Base-by-base conservation (phyloP, 2,888 invertebrate species). In the Cataglyphis albicans region DNA sequence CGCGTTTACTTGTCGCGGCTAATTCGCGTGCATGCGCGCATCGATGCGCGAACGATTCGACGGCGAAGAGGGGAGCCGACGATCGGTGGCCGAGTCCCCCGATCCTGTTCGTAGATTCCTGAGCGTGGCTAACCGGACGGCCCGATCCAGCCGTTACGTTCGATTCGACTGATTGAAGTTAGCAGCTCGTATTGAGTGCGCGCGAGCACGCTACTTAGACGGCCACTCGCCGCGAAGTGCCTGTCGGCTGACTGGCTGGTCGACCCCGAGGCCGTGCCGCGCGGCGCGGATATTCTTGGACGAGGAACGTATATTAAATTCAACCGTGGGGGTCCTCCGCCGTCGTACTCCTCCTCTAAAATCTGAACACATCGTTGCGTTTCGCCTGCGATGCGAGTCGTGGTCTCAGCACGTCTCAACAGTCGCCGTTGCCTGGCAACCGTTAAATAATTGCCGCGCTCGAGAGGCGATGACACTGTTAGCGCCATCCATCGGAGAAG, bases 361-460 rank as follows among this genome's bases (percentile, higher is more conserved):
- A 65, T 35, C 82, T 15, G 25, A 41, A 75, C 86, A 78, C 89
- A 82, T 84, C 78, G 78, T 86, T 87, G 81, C 85, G 87, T 82
- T 75, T 84, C 81, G 84, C 72, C 85, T 87, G 84, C 87, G 85
- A 18, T 57, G 18, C 32, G 32, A 52, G 52, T 7, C 32, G 41
- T n/a, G 52, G 52, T n/a, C 52, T 52, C n/a, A 9, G 7, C 68
- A 52, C 48, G 65, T 25, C 18, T 83, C 86, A 7, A 52, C 52
- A 1, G 78, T 82, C 84, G 87, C 87, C 35, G 93, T 93, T 93
- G 93, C 93, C 85, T 93, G 92, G 93, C 93, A 93, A 93, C 93
- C 91, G 63, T 29, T 44, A 41, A 64, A 55, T 67, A 76, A 38
- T 52, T 67, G 25, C 75, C 21, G n/a, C 32, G 15, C 32, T 15